Percentiles rank a stretch among this genome's conserved stretches.
Evolutionary conservation across 2,888 invertebrate genomes (phyloP).

Genomic region (Achlya flavicornis): DNA sequence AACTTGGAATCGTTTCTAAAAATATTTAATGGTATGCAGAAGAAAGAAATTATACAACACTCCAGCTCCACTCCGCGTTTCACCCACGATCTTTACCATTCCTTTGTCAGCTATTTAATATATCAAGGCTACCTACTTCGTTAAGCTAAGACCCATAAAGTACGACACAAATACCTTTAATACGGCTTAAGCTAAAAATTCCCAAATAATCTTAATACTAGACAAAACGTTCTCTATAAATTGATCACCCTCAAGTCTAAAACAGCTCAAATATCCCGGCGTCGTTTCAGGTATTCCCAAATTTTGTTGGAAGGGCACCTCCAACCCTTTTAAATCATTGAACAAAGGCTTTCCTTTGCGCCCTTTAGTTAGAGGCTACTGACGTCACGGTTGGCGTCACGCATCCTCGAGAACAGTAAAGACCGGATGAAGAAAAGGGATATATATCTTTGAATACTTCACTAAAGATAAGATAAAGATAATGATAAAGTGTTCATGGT

Average conservation of each 20-base stretch:
- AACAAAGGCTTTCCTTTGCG: neutral
- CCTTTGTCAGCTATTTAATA: no score
- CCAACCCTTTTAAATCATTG: neutral
- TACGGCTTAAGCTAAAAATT: neutral
- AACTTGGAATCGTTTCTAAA: no score
- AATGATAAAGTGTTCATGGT: neutral
- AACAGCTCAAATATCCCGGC: neutral
- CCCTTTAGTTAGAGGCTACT: neutral
- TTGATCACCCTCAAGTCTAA: neutral
- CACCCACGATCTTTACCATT: no score
- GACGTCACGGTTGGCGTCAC: slow-evolving; percentile 3
- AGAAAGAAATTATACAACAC: no score
- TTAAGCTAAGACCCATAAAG: no score
- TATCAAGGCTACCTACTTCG: no score
- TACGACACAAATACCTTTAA: no score
- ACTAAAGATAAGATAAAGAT: no score
- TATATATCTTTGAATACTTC: neutral
- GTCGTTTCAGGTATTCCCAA: neutral
- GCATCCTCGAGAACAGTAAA: neutral
- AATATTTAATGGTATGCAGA: no score
- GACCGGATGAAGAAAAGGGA: neutral
- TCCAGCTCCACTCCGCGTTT: no score
- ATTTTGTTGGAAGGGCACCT: neutral
- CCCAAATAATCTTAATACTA: neutral
- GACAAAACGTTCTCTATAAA: neutral